Conservation (phyloP, 2,113 vertebrate genomes). For the Mustelus asterias region DNA sequence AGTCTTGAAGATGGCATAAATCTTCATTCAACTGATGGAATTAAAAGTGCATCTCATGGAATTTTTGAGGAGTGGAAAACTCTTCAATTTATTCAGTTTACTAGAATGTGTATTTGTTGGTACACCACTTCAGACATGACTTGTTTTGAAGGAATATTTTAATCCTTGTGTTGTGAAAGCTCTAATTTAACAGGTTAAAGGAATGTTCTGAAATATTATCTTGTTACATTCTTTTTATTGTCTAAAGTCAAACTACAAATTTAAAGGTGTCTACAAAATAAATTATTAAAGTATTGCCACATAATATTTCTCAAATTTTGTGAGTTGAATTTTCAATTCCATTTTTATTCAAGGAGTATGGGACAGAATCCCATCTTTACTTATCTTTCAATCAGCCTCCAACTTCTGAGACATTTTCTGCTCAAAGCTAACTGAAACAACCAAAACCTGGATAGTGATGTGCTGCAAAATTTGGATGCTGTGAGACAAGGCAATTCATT, state of each 20-base stretch:
- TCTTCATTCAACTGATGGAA: neutral
- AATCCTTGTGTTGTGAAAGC: neutral
- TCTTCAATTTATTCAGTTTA: neutral
- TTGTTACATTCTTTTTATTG: neutral
- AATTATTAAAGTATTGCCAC: neutral
- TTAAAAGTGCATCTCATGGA: neutral
- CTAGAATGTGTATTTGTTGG: neutral
- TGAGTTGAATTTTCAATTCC: neutral
- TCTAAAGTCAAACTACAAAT: neutral
- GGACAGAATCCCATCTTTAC: neutral
- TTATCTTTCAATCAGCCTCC: neutral
- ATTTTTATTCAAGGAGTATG: neutral
- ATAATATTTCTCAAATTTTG: neutral
- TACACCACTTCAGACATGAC: neutral
- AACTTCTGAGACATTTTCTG: neutral
- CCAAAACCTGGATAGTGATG: neutral
- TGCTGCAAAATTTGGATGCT: neutral
- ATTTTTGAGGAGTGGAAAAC: neutral
- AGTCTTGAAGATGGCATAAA: conserved; percentile 63
- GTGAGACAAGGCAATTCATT: too few species aligned
- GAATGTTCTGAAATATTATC: neutral
- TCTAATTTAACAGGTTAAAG: neutral
- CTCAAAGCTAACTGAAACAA: neutral
- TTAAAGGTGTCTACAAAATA: neutral
- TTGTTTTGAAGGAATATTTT: neutral